Base-by-base conservation (phyloP, 1,140 invertebrate species). In the Drosophila subobscura region DNA sequence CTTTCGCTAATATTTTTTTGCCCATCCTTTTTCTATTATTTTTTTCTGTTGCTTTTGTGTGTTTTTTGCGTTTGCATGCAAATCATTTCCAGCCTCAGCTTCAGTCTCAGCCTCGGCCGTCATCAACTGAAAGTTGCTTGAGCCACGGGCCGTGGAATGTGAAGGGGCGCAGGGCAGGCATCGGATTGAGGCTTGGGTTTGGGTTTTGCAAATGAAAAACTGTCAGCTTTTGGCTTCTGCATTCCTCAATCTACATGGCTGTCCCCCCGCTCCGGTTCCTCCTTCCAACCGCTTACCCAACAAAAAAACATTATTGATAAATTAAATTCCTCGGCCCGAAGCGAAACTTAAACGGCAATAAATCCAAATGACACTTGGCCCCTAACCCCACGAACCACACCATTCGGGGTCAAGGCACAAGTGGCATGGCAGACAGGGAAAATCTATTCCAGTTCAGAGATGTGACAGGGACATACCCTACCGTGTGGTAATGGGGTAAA, bases 291-390 rank as follows among this genome's bases (percentile, higher is more conserved):
- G 33, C 16, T 20, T 20, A 37, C 1, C 10, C 10, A 3, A 12
- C 33, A 37, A 37, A 37, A 49, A 50, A 60, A 50, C 78, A 77
- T 84, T 84, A 79, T 79, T 80, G 81, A 74, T 77, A 81, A 77
- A 86, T 81, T 77, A 81, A 88, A 86, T 88, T 88, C 77, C 83
- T 71, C 49, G 57, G 53, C 59, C 22, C 54, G 23, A 41, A 51
- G 45, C 45, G 20, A 65, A 53, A 60, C 49, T 63, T 72, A 72
- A 72, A 61, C 56, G 58, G 70, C 70, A 73, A 73, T 63, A 64
- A 64, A 73, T 74, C 57, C 66, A 68, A 68, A 68, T 68, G 66
- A 68, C 66, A 68, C 44, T 68, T 68, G 63, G 63, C 44, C 63
- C 40, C 29, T 37, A 12, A 1, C 27, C 16, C 16, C 50, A 3